These are phyloP conservation scores for Phylloscopus trochilus DNA, from an alignment of 2,113 vertebrate species.

Conservation along the genomic window DNA sequence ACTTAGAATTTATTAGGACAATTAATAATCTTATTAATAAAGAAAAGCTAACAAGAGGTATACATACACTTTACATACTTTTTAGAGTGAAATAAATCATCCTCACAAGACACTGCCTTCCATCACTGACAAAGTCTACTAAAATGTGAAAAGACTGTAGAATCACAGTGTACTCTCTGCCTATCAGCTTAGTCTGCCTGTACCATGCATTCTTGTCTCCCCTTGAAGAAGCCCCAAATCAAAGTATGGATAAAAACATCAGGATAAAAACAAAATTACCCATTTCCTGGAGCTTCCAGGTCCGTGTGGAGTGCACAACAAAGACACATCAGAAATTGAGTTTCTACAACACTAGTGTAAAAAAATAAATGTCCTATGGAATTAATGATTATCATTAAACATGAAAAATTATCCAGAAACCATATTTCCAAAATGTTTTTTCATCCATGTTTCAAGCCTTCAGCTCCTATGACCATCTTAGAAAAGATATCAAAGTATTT, in stretches of 20 bases:
- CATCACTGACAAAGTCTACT: not conserved
- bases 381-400: not conserved
- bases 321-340: not conserved
- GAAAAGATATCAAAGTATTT: not conserved
- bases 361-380: not conserved
- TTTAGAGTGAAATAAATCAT: not conserved
- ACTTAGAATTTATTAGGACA: not conserved
- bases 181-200: not conserved
- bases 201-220: not conserved
- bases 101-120: not conserved
- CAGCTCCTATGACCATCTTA: not conserved
- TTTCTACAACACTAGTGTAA: not conserved
- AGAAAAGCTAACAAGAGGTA: not conserved
- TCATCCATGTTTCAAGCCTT: not conserved
- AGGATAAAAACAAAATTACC: not conserved
- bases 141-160: not conserved
- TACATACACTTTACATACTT: fast-evolving
- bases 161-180: not conserved
- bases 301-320: not conserved
- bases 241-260: not conserved
- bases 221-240: not conserved
- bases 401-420: not conserved
- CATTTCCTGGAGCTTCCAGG: not conserved
- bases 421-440: not conserved
- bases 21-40: not conserved